These are phyloP conservation scores for Ypsolopha sequella DNA, from an alignment of 2,888 invertebrate species.

Conservation along the genomic window DNA sequence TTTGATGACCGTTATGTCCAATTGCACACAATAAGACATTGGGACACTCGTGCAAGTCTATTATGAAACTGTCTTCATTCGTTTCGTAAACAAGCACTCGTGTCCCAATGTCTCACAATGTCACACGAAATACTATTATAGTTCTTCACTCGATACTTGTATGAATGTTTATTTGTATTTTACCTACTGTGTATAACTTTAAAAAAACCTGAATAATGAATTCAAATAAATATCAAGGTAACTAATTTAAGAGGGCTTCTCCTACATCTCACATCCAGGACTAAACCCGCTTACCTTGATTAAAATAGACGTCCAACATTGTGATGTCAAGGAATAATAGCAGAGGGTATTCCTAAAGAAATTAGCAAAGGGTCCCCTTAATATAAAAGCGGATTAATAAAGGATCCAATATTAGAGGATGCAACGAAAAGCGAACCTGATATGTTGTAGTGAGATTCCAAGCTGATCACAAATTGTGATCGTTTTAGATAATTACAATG, in stretches of 20 bases:
- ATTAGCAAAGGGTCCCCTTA: constrained; percentile 33
- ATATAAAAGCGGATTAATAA: constrained; percentile 39
- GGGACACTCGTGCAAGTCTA: no score
- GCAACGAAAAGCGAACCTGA: constrained; percentile 11
- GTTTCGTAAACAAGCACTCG: no score
- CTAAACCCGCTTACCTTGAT: constrained; percentile 12
- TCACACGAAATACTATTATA: no score
- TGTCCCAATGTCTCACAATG: no score
- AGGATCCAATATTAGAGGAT: constrained; percentile 27
- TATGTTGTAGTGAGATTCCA: background rate
- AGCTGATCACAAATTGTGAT: background rate
- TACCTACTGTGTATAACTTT: no score
- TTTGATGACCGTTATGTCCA: no score
- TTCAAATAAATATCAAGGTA: constrained; percentile 1
- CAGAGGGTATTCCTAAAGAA: constrained; percentile 26
- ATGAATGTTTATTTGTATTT: no score
- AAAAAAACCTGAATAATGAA: no score
- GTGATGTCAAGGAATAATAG: constrained; percentile 22
- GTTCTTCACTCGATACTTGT: no score
- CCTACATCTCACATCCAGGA: constrained; percentile 1
- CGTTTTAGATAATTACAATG: no score
- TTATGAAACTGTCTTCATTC: no score
- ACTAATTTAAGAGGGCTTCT: background rate
- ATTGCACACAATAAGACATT: no score
- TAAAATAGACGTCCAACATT: constrained; percentile 16